Percentiles rank a stretch among this genome's conserved stretches.
These are phyloP conservation scores for Litocranius walleri DNA, from an alignment of 2,113 vertebrate species.

Conservation along the genomic window DNA sequence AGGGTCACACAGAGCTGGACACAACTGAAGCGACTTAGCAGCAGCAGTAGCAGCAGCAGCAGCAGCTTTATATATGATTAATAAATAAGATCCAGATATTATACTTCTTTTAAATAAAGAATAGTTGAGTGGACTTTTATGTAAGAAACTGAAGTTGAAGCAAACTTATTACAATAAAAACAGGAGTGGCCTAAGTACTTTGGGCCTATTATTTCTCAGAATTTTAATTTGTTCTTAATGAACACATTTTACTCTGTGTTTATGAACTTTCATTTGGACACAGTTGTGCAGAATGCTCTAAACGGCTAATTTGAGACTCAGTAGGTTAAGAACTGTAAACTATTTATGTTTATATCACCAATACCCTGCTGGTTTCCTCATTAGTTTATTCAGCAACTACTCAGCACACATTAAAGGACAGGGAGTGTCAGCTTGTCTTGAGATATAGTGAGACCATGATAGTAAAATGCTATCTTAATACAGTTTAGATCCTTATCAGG, in stretches of 20 bases:
- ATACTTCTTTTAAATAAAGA: background rate
- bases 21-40: fast-evolving
- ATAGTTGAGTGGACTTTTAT: background rate
- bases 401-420: background rate
- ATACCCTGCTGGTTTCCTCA: background rate
- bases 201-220: background rate
- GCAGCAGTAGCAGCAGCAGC: too few relatives aligned
- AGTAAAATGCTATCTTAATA: background rate
- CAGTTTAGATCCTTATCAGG: background rate
- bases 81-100: background rate
- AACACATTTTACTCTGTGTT: background rate
- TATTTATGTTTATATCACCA: background rate
- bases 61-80: background rate
- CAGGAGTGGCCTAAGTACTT: background rate
- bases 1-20: too few relatives aligned
- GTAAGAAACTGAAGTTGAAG: background rate
- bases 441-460: background rate
- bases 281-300: background rate
- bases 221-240: slow-evolving; percentile 1
- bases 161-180: background rate
- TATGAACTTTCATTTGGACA: background rate
- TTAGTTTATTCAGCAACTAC: background rate
- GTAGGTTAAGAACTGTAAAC: background rate
- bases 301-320: background rate
- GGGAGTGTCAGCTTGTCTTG: background rate